These are phyloP conservation scores for Cyprichromis sp. DNA, from an alignment of 2,113 vertebrate species.

Conservation along the genomic window DNA sequence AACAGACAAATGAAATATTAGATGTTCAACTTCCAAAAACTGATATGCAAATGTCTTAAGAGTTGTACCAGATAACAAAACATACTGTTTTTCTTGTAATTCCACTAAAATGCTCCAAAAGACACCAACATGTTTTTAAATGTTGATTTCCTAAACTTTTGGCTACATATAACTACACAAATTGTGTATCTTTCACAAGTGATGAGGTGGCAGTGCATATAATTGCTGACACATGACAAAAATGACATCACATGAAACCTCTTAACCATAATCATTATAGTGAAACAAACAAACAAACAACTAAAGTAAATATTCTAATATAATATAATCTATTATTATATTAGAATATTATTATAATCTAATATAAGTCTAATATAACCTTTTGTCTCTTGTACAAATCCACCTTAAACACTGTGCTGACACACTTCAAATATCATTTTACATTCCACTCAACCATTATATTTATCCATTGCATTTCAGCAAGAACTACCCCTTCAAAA, in stretches of 20 bases:
- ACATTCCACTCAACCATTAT: background rate
- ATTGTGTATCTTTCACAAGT: background rate
- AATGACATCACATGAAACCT: background rate
- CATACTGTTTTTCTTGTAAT: background rate
- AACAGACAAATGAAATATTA: background rate
- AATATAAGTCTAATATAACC: background rate
- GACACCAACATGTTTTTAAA: background rate
- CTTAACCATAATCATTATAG: background rate
- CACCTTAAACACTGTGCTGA: background rate
- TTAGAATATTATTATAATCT: too few relatives aligned
- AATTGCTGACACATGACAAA: background rate
- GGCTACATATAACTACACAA: background rate
- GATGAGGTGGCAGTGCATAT: background rate
- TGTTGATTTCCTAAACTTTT: background rate
- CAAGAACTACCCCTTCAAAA: background rate
- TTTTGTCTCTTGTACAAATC: background rate
- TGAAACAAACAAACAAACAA: background rate
- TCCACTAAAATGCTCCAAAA: background rate
- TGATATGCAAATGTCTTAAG: background rate
- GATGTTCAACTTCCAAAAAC: background rate
- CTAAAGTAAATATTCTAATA: background rate
- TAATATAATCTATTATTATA: too few relatives aligned
- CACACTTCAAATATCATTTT: background rate
- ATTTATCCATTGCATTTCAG: background rate
- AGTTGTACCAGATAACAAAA: background rate